These are phyloP conservation scores for Leiothrix lutea DNA, from an alignment of 2,113 vertebrate genomes.

Conservation along the genomic window DNA sequence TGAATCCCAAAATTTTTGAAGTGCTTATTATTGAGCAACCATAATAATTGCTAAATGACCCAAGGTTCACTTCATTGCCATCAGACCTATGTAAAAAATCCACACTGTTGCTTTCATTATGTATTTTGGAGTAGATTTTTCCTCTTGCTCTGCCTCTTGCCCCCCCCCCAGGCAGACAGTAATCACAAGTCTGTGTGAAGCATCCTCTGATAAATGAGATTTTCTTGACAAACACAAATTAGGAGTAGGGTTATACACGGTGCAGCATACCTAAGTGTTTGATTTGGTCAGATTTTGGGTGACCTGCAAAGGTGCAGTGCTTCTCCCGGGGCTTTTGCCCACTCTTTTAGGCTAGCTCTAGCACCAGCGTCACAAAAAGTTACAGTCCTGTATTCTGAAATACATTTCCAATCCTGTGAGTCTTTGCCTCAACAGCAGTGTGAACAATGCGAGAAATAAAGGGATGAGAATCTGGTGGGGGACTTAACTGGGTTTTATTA, in stretches of 20 bases:
- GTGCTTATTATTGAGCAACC: background rate
- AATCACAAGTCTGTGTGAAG: background rate
- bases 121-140: background rate
- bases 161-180: rapidly evolving
- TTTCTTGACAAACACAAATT: background rate
- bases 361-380: too few relatives aligned
- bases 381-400: too few relatives aligned
- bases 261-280: background rate
- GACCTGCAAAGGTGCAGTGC: background rate
- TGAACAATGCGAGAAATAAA: too few relatives aligned
- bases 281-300: background rate
- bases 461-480: too few relatives aligned
- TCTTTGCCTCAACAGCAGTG: too few relatives aligned
- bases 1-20: background rate
- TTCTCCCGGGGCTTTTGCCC: too few relatives aligned
- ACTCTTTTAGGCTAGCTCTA: too few relatives aligned
- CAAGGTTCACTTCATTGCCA: background rate
- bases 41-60: background rate
- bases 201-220: background rate
- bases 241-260: background rate
- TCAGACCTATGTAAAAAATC: background rate
- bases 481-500: too few relatives aligned
- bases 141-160: background rate
- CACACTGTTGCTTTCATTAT: background rate
- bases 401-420: too few relatives aligned